These are phyloP conservation scores for Anthoptus insignis DNA, from an alignment of 2,888 invertebrate genomes.

Conservation along the genomic window DNA sequence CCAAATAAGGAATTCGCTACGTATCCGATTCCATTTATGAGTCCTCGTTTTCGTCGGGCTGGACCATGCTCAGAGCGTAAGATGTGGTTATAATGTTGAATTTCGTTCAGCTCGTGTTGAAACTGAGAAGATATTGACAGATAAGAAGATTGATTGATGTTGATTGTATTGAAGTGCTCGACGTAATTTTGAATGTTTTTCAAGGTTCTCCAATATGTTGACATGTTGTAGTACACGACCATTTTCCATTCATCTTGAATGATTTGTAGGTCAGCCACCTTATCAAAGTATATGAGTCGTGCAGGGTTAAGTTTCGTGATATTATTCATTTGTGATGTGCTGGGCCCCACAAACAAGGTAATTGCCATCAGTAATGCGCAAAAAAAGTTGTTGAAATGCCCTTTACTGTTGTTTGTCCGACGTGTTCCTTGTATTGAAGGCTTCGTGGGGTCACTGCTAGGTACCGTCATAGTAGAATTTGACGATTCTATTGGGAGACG, in stretches of 20 bases:
- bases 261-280: neutral
- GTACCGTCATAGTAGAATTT: neutral
- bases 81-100: neutral
- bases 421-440: neutral
- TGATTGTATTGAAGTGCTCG: neutral
- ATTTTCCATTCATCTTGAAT: slow-evolving; percentile 1
- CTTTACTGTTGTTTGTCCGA: neutral
- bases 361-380: neutral
- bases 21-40: neutral
- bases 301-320: neutral
- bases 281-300: neutral
- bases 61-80: neutral
- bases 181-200: neutral
- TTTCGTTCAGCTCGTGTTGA: neutral
- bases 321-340: neutral
- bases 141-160: neutral
- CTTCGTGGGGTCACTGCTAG: neutral
- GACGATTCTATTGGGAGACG: neutral
- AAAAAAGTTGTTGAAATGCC: neutral
- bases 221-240: neutral
- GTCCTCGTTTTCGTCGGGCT: neutral
- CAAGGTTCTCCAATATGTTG: slow-evolving; percentile 4
- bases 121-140: neutral
- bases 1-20: neutral
- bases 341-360: neutral